Evolutionary conservation across 2,888 invertebrate genomes (phyloP), one percentile per base, ranked within the genome.

Genomic region (Rhabditophanes sp.): DNA sequence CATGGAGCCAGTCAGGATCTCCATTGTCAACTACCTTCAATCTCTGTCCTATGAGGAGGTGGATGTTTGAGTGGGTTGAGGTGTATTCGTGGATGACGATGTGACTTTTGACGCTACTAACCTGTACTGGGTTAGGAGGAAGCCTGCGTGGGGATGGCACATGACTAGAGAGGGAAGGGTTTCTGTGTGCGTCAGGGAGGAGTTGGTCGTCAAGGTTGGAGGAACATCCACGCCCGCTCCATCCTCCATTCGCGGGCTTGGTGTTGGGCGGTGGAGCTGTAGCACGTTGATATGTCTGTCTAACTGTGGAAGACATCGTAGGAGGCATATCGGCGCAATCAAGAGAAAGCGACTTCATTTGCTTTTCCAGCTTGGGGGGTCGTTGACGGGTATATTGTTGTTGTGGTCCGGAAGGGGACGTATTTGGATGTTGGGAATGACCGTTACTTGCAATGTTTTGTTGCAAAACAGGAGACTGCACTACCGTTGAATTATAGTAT

Each of bases 1-100:
- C 61, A 36, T 61, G 61, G 8, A 59, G 39, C 61, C 61, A 61
- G 25, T 57, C 60, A 7, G 61, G 61, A 44, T 61, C 61, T 7
- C 61, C 61, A 33, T 62, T 61, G 37, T 61, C 58, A 9, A 61
- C 53, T 7, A 61, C 47, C 17, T 39, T 44, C 21, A 61, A 19
- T 16, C 55, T 46, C 26, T 61, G 58, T 7, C 61, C 59, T 8
- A 61, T 41, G n/a, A 36, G 37, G 30, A 61, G 31, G 1, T 35
- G 12, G n/a, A 37, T 39, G 12, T 28, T 11, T 5, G 35, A 37
- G 24, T 42, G 27, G 4, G 42, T 26, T 11, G 53, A 46, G 18
- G 41, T 39, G 37, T 61, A 61, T 35, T 61, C 61, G 41, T 62
- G 61, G 16, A 50, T 61, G 5, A 58, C 56, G 25, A 61, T 50